Base-by-base conservation (phyloP, 2,797 vertebrate genomes). In the Linurgus olivaceus region DNA sequence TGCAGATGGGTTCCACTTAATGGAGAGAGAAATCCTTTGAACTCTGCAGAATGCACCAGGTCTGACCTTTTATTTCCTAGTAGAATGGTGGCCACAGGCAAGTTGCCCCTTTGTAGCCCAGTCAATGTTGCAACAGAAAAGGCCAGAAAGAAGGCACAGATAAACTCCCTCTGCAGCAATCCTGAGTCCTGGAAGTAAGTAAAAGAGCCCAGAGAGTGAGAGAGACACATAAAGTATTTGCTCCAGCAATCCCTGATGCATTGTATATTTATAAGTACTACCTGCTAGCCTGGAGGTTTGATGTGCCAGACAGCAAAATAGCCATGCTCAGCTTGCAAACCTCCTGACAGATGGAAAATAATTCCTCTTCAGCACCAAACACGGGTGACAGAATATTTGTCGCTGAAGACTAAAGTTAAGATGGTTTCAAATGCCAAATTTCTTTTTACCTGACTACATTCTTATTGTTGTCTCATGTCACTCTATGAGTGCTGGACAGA, bases 311-410 rank as follows among this genome's bases (percentile, higher is more conserved):
- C 65, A 84, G 51, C 66, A 65, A 86, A 95, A 81, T 89, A 91
- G 48, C 47, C 25, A 13, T 40, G 26, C 55, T 57, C 47, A 85
- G 24, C 62, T 85, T 88, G 78, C 61, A 93, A 59, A 73, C 52
- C 84, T 96, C 85, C 83, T 61, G 93, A 71, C n/a, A 92, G 81
- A 84, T 8, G 31, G n/a, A 79, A 70, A 95, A 88, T 79, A 81
- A 84, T 84, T 93, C 29, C n/a, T 93, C 51, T 67, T 91, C 61
- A 54, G 72, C 1, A 2, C 28, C 47, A 73, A 52, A 74, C n/a
- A 55, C 1, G 3, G 31, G 5, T 73, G 55, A 84, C 63, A 52
- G 45, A 35, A 29, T 57, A 92, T 59, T 70, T 89, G 33, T 77
- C 0, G 0, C 75, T 84, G 59, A 66, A 84, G 75, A 88, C 44